These are phyloP conservation scores for Proteles cristata DNA, from an alignment of 2,113 vertebrate genomes.

Conservation along the genomic window DNA sequence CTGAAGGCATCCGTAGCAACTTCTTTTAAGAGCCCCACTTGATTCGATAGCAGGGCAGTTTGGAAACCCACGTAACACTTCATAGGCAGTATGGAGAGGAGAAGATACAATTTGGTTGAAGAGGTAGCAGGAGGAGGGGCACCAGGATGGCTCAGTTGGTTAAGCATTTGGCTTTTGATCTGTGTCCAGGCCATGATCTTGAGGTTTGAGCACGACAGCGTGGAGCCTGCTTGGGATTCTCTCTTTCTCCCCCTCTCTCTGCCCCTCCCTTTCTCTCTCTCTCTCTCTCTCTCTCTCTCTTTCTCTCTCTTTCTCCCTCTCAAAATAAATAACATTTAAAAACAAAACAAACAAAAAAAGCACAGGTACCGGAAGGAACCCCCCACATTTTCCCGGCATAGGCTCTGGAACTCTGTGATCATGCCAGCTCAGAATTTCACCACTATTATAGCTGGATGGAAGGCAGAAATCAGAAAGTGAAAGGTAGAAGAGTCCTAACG, in stretches of 20 bases:
- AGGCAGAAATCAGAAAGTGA: not conserved
- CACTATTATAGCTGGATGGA: not conserved
- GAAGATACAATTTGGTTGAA: not conserved
- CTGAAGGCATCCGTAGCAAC: not conserved
- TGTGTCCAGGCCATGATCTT: too few relatives aligned
- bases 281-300: too few relatives aligned
- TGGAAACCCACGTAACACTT: not conserved
- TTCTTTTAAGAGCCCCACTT: not conserved
- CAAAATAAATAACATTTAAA: too few relatives aligned
- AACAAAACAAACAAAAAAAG: not conserved
- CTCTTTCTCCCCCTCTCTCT: too few relatives aligned
- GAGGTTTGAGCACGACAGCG: too few relatives aligned
- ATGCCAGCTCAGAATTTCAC: not conserved
- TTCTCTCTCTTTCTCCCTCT: too few relatives aligned
- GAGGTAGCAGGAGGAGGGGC: not conserved
- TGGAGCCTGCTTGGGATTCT: too few relatives aligned
- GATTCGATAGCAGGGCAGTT: not conserved
- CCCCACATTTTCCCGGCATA: not conserved
- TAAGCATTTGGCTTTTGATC: too few relatives aligned
- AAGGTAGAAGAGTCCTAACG: not conserved
- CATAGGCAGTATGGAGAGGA: rapidly evolving
- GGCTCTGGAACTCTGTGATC: not conserved
- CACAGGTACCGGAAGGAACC: not conserved
- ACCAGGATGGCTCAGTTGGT: too few relatives aligned
- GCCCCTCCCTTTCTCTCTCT: too few relatives aligned